These are phyloP conservation scores for Todiramphus chloris DNA, from an alignment of 2,113 vertebrate genomes.

Conservation along the genomic window DNA sequence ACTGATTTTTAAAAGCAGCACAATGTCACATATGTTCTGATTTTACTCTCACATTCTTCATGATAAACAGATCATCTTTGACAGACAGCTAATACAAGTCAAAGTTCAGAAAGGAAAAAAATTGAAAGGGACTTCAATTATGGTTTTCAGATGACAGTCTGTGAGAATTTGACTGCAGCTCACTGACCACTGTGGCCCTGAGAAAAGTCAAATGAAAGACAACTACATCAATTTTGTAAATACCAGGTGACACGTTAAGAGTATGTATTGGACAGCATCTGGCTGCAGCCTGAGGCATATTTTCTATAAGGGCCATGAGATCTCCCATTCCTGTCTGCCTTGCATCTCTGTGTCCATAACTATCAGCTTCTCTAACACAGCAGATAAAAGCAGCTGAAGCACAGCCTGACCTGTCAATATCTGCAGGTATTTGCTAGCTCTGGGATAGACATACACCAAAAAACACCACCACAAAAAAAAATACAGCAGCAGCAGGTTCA, in stretches of 20 bases:
- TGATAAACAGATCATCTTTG: neutral
- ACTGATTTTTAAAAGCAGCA: neutral
- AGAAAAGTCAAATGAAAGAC: neutral
- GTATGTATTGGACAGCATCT: neutral
- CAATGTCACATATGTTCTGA: neutral
- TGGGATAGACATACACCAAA: neutral
- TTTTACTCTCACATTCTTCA: neutral
- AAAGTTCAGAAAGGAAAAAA: neutral
- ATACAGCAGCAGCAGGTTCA: neutral
- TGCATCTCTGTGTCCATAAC: neutral
- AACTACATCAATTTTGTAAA: neutral
- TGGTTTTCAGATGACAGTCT: neutral
- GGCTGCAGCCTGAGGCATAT: neutral
- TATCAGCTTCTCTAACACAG: neutral
- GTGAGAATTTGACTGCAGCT: neutral
- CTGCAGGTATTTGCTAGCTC: neutral
- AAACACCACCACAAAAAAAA: neutral
- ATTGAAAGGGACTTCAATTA: neutral
- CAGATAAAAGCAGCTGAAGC: neutral
- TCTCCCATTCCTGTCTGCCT: neutral
- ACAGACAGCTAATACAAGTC: neutral
- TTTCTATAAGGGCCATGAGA: neutral
- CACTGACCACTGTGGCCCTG: neutral
- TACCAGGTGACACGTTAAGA: neutral
- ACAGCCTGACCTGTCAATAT: neutral